These are phyloP conservation scores for Melieria picta DNA, from an alignment of 2,888 invertebrate species.

Conservation along the genomic window DNA sequence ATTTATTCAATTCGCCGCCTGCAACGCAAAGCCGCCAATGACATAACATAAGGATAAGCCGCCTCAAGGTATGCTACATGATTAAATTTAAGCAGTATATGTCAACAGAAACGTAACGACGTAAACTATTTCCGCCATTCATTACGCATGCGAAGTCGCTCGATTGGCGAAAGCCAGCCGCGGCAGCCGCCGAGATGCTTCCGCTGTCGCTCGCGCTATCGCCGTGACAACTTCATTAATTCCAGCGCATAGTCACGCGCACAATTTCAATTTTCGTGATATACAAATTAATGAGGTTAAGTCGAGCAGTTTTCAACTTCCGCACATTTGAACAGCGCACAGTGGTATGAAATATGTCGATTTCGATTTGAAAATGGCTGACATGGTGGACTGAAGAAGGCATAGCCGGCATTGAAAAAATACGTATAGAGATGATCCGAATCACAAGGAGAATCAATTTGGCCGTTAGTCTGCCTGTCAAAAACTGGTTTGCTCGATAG, in stretches of 20 bases:
- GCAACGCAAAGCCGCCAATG: background rate
- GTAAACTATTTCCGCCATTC: too few relatives aligned
- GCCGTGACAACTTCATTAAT: slow-evolving; percentile 39
- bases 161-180: background rate
- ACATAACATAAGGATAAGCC: background rate
- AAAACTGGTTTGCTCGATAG: too few relatives aligned
- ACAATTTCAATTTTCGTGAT: slow-evolving; percentile 38
- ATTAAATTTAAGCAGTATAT: slow-evolving; percentile 32
- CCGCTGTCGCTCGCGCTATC: slow-evolving; percentile 7
- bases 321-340: background rate
- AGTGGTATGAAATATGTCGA: too few relatives aligned
- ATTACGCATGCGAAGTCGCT: background rate
- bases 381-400: too few relatives aligned
- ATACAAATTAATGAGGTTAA: slow-evolving; percentile 42
- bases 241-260: slow-evolving; percentile 36
- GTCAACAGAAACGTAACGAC: slow-evolving; percentile 13
- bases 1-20: slow-evolving; percentile 17
- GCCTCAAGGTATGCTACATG: slow-evolving; percentile 9
- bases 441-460: too few relatives aligned
- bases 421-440: too few relatives aligned
- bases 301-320: slow-evolving; percentile 17
- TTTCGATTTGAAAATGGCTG: too few relatives aligned
- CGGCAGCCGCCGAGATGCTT: background rate
- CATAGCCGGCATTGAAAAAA: too few relatives aligned
- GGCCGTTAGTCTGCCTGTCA: too few relatives aligned